These are phyloP conservation scores for Drosophila acutilabella DNA, from an alignment of 2,888 invertebrate species.

Conservation along the genomic window DNA sequence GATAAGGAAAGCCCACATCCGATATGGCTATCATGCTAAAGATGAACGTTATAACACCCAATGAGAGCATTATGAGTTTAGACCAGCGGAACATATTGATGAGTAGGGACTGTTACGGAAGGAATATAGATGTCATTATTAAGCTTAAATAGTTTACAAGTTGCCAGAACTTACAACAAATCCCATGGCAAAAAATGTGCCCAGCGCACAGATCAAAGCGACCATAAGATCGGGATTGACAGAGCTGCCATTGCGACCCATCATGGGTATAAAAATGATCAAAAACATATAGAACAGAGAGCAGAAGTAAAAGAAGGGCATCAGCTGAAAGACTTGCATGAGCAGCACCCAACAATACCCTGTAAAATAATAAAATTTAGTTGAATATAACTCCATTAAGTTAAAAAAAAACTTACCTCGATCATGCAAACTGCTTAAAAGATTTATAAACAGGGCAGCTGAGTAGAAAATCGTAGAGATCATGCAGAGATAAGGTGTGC, in stretches of 20 bases:
- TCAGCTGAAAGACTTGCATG: slow-evolving; percentile 82
- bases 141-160: accelerated
- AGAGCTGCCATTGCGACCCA: slow-evolving; percentile 86
- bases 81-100: slow-evolving; percentile 83
- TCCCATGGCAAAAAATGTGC: slow-evolving; percentile 80
- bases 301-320: slow-evolving; percentile 85
- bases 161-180: slow-evolving; percentile 77
- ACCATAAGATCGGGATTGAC: slow-evolving; percentile 87
- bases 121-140: background rate
- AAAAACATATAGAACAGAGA: slow-evolving; percentile 86
- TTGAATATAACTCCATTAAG: background rate
- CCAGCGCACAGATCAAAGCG: slow-evolving; percentile 82
- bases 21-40: slow-evolving; percentile 84
- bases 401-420: slow-evolving; percentile 60
- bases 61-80: slow-evolving; percentile 62
- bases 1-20: slow-evolving; percentile 87
- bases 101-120: slow-evolving; percentile 74
- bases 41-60: slow-evolving; percentile 70
- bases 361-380: slow-evolving; percentile 21
- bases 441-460: slow-evolving; percentile 73
- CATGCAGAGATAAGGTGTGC: slow-evolving; percentile 81
- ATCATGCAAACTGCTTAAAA: slow-evolving; percentile 74
- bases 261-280: slow-evolving; percentile 87
- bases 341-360: slow-evolving; percentile 74
- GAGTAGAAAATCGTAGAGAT: slow-evolving; percentile 80